Evolutionary conservation across 2,113 vertebrate genomes (phyloP).

Genomic region (Caloenas nicobarica): DNA sequence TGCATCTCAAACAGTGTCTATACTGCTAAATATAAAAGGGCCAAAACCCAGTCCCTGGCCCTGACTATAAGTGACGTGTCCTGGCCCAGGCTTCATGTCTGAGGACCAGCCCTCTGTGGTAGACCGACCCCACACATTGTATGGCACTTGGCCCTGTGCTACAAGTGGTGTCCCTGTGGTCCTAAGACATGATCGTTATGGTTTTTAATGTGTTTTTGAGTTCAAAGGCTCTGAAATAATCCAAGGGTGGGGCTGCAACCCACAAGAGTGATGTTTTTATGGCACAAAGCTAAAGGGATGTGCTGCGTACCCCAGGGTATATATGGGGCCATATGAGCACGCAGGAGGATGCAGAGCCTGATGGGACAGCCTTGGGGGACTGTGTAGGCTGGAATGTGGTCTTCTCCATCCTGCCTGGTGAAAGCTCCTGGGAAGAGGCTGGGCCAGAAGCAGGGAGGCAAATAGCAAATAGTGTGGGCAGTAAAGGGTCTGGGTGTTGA

Average conservation of each 20-base stretch:
- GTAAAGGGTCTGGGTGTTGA: rapidly evolving
- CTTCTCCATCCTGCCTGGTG: background rate
- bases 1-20: background rate
- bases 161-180: background rate
- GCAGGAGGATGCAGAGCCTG: background rate
- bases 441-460: background rate
- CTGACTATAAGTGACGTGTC: rapidly evolving
- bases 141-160: background rate
- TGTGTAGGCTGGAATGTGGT: background rate
- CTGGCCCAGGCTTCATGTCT: background rate
- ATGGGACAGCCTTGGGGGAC: background rate
- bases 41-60: background rate
- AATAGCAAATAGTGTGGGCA: background rate
- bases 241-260: background rate
- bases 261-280: background rate
- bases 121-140: background rate
- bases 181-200: background rate
- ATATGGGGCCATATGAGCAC: rapidly evolving
- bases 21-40: background rate
- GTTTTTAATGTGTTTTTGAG: background rate
- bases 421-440: background rate
- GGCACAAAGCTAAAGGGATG: background rate
- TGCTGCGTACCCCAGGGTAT: background rate
- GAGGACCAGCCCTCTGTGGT: background rate
- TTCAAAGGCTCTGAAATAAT: background rate